Percentiles rank a stretch among this genome's conserved stretches.
Conservation (phyloP, 2,113 vertebrate genomes). For the Chlamydotis undulata region DNA sequence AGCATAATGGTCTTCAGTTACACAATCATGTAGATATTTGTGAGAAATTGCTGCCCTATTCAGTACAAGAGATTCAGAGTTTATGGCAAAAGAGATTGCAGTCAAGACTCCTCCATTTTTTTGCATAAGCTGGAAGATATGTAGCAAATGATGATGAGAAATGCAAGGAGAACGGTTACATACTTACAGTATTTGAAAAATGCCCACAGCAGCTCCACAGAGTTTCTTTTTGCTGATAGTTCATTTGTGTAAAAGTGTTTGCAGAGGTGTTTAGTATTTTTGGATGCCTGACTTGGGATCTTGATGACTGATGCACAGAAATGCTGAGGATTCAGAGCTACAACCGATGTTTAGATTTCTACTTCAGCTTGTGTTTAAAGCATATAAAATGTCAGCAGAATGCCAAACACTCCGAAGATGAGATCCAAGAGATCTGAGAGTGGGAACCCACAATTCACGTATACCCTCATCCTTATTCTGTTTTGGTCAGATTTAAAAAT, state of each 20-base stretch:
- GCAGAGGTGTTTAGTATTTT: conserved; percentile 43
- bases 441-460: background rate
- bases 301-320: conserved; percentile 15
- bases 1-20: background rate
- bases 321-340: conserved; percentile 17
- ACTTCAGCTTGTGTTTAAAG: background rate
- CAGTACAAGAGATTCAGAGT: background rate
- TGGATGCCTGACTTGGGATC: conserved; percentile 43
- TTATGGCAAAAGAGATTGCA: background rate
- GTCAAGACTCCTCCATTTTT: background rate
- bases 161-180: background rate
- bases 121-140: background rate
- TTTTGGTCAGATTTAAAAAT: background rate
- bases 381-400: background rate
- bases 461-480: background rate
- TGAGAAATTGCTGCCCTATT: background rate
- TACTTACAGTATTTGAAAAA: background rate
- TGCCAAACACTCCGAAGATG: background rate
- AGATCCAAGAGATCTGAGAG: background rate
- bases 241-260: conserved; percentile 45
- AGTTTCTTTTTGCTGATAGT: conserved; percentile 37
- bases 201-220: background rate
- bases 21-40: background rate
- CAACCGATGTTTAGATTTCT: background rate
- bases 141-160: conserved; percentile 5